These are phyloP conservation scores for Bombylius major DNA, from an alignment of 2,888 invertebrate genomes.

Conservation along the genomic window DNA sequence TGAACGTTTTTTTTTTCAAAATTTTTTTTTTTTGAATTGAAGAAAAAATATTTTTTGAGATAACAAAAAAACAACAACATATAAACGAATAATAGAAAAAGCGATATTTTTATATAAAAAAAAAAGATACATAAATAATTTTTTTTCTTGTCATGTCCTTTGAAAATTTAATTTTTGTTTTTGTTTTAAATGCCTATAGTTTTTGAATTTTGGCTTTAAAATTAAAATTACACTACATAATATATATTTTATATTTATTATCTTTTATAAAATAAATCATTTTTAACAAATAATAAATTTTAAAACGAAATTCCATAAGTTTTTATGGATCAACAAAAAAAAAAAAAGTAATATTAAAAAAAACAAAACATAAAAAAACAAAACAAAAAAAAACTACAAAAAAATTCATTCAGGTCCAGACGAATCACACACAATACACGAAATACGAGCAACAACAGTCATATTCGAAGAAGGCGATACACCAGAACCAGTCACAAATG, in stretches of 20 bases:
- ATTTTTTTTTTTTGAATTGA: no score
- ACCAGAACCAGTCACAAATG: constrained; percentile 11
- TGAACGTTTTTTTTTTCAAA: no score
- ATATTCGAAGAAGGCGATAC: constrained; percentile 41
- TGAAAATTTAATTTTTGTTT: no score
- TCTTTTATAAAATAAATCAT: no score
- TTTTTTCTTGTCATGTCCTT: no score
- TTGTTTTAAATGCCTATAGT: neutral
- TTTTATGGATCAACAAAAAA: neutral
- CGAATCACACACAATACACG: constrained; percentile 52
- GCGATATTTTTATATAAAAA: no score
- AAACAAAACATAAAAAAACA: neutral
- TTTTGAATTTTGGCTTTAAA: neutral
- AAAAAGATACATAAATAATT: no score
- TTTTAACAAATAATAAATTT: neutral
- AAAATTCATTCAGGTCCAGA: constrained; percentile 42
- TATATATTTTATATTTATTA: no score
- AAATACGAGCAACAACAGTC: constrained; percentile 48
- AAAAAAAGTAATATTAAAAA: no score
- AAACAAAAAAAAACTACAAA: neutral
- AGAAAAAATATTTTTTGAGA: no score
- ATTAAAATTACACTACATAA: neutral
- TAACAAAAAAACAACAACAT: no score
- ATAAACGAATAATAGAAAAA: no score
- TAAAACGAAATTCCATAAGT: neutral